Base-by-base conservation (phyloP, 2,797 vertebrate species). In the Mergus octosetaceus region DNA sequence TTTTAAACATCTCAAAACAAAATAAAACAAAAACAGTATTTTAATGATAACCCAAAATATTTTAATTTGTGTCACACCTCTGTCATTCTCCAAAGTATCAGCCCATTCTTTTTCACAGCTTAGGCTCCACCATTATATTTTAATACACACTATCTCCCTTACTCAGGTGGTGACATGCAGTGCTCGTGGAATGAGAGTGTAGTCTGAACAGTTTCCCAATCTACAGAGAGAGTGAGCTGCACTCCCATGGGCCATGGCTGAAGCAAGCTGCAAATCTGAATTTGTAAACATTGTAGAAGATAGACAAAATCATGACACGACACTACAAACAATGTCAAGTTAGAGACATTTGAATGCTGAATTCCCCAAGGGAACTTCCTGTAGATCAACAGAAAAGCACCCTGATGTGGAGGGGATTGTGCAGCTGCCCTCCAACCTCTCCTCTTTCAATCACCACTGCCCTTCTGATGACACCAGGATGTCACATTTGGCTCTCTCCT, bases 371-470 rank as follows among this genome's bases (percentile, higher is more conserved):
- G 19, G 7, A 83, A 25, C 18, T 72, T 80, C 45, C 54, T 53
- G 27, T 39, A 47, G 62, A 53, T 70, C 71, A 82, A n/a, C 19
- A 6, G 25, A 80, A 91, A 68, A 0, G 1, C 19, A 36, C 16
- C 19, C 65, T 30, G 49, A 18, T 17, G 10, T 1, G 0, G 24
- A 9, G 0, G 9, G 39, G 14, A 75, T 34, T 15, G 3, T 0
- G 0, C 20, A 83, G 76, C 36, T 78, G 43, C 19, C 69, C 58
- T 81, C 64, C n/a, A 60, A 57, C 25, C 77, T 64, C 49, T 85
- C 4, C 0, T 62, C 28, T 58, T 57, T 53, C 28, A 28, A 1
- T 36, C 21, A 30, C 36, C 28, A 32, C 11, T 15, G 66, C 76
- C 21, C 36, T 72, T 54, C 43, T 68, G 2, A 1, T 13, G 30